Percentiles rank a stretch among this genome's conserved stretches.
phyloP scores from a whole-genome alignment of 2,888 invertebrate genomes.

The Chalcosyrphus nemorum region DNA sequence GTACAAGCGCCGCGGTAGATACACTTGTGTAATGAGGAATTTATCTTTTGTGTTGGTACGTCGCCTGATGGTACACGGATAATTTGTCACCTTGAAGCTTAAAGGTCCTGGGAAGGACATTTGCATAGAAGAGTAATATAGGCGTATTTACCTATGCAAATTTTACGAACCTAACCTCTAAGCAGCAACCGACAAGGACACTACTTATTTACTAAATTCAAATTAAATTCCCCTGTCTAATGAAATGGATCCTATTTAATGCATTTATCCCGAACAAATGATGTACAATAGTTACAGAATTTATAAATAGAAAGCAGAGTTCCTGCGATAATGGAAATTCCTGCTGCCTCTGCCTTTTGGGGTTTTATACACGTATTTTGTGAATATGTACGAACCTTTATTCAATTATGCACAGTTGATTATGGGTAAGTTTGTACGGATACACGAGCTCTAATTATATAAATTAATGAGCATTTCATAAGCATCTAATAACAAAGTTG shows the following conservation, averaged over 20 bases:
- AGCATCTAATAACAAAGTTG: slow-evolving; percentile 8
- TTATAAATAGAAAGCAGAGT: not conserved
- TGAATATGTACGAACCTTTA: slow-evolving; percentile 1
- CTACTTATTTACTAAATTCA: too few species aligned
- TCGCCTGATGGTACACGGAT: not conserved
- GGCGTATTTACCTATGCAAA: not conserved
- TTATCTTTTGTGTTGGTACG: not conserved
- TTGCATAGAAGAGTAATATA: not conserved
- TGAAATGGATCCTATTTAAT: not conserved
- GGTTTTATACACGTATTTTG: not conserved
- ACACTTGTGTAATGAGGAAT: slow-evolving; percentile 5
- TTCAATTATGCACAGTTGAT: slow-evolving; percentile 7
- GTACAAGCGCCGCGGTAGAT: not conserved
- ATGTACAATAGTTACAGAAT: not conserved
- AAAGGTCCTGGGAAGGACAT: not conserved
- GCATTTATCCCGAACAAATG: not conserved
- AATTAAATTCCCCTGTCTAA: not conserved
- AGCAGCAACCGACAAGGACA: too few species aligned
- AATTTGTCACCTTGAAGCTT: not conserved
- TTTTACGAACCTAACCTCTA: too few species aligned
- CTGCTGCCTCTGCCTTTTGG: not conserved
- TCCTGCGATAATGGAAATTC: too few species aligned
- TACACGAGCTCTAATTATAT: not conserved
- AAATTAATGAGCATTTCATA: slow-evolving; percentile 34
- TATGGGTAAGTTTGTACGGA: not conserved